Base-by-base conservation (phyloP, 64 coral and sea anemone species). In the Anthopleura sola region DNA sequence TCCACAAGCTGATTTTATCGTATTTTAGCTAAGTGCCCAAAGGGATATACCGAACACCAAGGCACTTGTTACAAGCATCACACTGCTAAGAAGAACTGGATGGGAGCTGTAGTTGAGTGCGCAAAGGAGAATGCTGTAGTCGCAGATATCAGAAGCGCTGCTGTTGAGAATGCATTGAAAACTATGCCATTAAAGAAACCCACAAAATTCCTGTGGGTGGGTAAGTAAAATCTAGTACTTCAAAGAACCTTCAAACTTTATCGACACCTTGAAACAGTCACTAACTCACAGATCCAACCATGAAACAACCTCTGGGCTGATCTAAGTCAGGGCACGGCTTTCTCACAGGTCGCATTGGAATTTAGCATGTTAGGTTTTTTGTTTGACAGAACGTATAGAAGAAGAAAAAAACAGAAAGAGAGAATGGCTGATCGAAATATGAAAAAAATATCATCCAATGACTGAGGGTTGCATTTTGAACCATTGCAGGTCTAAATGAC, bases 51-150 rank as follows among this genome's bases (percentile, higher is more conserved):
- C 15, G 76, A 91, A 49, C 81, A 86, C 58, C 8, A 37, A 53
- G 89, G 89, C 19, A 68, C 71, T 24, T 91, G 89, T 39, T 91
- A 91, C 56, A 91, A 91, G 19, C 84, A 56, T 38, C 84, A 86
- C 47, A 86, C 55, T 7, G 54, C 82, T 60, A 58, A 68, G 32
- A 84, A 91, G 50, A 91, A 81, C n/a, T 91, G 89, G 89, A 86
- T 86, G 84, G 85, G 85, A 37, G 89, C 75, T 24, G 56, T 68
- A 39, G 76, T 33, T 1, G 89, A 86, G 85, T 91, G 89, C 21
- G 19, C 68, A 37, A 91, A 91, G 44, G 89, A 91, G 81, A 31
- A n/a, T 38, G 84, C 89, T 46, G 33, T 81, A n/a, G 46, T 91
- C 1, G 55, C 89, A 8, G 74, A 77, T 28, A 81, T 91, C 75